phyloP scores from a whole-genome alignment of 2,113 vertebrate species.

The Ancistrus triradiatus region DNA sequence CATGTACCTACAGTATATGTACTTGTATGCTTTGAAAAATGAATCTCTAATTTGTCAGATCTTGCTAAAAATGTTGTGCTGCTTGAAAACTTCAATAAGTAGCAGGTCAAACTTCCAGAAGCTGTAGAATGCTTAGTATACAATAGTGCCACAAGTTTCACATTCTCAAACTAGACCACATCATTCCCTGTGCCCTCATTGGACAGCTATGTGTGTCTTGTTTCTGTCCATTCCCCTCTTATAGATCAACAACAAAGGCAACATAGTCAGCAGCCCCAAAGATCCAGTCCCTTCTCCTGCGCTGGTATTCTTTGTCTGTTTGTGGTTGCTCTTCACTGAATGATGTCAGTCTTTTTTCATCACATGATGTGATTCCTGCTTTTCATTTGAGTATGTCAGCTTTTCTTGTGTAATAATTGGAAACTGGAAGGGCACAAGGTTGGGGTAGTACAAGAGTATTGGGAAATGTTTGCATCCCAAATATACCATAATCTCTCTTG shows the following conservation, averaged over 20 bases:
- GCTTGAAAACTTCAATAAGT: not conserved
- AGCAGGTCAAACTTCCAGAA: not conserved
- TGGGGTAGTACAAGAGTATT: too few species aligned
- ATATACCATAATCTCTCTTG: too few species aligned
- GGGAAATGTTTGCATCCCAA: too few species aligned
- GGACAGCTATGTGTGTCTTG: conserved; percentile 57
- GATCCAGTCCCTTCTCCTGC: conserved; percentile 88
- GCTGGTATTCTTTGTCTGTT: conserved; percentile 85
- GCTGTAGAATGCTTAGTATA: not conserved
- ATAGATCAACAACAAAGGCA: conserved; percentile 99
- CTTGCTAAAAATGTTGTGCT: not conserved
- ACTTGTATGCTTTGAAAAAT: too few species aligned
- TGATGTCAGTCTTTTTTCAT: not conserved
- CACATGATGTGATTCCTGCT: too few species aligned
- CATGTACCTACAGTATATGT: not conserved
- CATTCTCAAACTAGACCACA: conserved; percentile 33
- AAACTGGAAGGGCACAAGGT: too few species aligned
- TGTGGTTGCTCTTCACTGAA: conserved; percentile 24
- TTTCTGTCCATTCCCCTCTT: conserved; percentile 75
- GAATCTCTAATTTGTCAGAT: too few species aligned
- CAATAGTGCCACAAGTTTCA: conserved; percentile 1
- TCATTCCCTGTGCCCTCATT: conserved; percentile 36
- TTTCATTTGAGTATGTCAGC: too few species aligned
- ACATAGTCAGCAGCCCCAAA: conserved; percentile 97
- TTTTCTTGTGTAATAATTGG: too few species aligned